Conservation (phyloP, 2,113 vertebrate genomes). For the Onychostoma macrolepis region DNA sequence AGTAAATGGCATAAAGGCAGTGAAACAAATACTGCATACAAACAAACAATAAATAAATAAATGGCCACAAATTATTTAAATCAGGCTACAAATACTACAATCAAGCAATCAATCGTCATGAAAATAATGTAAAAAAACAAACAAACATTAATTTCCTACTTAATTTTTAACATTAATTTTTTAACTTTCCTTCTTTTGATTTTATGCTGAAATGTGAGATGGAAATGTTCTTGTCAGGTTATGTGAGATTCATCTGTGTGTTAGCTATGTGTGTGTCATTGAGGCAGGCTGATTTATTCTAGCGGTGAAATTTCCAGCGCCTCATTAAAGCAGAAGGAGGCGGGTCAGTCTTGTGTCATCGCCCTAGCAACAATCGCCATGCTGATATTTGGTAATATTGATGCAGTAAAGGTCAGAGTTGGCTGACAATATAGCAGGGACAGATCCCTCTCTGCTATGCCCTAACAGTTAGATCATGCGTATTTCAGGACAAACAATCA, state of each 20-base stretch:
- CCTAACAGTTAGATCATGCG: conserved; percentile 1
- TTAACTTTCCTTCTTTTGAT: not conserved
- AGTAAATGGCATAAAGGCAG: no score
- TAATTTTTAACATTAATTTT: no score
- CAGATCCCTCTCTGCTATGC: conserved; percentile 38
- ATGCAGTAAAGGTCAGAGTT: conserved; percentile 62
- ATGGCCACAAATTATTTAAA: no score
- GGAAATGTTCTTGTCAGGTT: not conserved
- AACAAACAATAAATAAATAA: no score
- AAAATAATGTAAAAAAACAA: not conserved
- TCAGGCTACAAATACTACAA: no score
- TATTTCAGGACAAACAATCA: conserved; percentile 23
- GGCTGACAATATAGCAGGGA: conserved; percentile 47
- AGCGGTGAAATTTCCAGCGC: not conserved
- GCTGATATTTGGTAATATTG: conserved; percentile 59
- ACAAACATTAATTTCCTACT: no score
- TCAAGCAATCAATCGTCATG: not conserved
- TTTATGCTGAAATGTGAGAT: not conserved
- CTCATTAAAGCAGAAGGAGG: conserved; percentile 50
- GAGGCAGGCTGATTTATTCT: not conserved
- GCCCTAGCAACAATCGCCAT: conserved; percentile 56
- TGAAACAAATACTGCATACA: no score
- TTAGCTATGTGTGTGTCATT: not conserved
- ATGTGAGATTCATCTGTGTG: not conserved
- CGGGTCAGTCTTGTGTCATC: conserved; percentile 31